A percentile compares a stretch with the other conserved stretches of the same genome.
phyloP scores from a whole-genome alignment of 2,113 vertebrate species.

The Cynopterus brachyotis region DNA sequence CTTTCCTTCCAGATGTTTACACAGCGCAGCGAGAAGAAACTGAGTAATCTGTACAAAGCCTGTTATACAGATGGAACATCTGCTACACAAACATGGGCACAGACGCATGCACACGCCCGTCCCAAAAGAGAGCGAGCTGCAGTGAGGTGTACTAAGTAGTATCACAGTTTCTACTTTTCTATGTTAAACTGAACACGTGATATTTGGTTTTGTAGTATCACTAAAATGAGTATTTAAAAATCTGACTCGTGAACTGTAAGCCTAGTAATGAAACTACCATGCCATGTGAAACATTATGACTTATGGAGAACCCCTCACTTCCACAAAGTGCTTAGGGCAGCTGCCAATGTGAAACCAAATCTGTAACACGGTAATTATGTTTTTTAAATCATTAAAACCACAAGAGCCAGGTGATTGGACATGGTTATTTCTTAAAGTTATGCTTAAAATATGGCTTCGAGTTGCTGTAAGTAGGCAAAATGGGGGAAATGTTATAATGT shows the following conservation, averaged over 20 bases:
- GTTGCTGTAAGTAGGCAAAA: conserved; percentile 12
- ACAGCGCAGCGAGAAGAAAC: not conserved
- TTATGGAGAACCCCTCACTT: not conserved
- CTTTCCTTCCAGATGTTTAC: not conserved
- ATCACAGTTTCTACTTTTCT: not conserved
- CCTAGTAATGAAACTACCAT: conserved; percentile 2
- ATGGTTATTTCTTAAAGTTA: not conserved
- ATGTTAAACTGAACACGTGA: not conserved
- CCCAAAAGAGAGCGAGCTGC: not conserved
- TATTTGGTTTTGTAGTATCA: not conserved
- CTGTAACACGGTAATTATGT: not conserved
- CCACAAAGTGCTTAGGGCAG: not conserved
- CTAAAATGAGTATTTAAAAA: conserved; percentile 26
- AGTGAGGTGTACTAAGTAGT: not conserved
- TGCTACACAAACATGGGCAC: not conserved
- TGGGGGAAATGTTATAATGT: not conserved
- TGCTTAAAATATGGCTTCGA: not conserved
- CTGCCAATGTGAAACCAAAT: not conserved
- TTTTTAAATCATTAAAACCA: conserved; percentile 46
- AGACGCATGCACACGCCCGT: not conserved
- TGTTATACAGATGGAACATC: not conserved
- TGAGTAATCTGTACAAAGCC: conserved; percentile 22
- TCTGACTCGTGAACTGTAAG: not conserved
- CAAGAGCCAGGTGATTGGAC: not conserved
- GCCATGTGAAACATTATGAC: not conserved